These are phyloP conservation scores for Drosophila watanabei DNA, from an alignment of 1,140 invertebrate genomes.

Conservation along the genomic window DNA sequence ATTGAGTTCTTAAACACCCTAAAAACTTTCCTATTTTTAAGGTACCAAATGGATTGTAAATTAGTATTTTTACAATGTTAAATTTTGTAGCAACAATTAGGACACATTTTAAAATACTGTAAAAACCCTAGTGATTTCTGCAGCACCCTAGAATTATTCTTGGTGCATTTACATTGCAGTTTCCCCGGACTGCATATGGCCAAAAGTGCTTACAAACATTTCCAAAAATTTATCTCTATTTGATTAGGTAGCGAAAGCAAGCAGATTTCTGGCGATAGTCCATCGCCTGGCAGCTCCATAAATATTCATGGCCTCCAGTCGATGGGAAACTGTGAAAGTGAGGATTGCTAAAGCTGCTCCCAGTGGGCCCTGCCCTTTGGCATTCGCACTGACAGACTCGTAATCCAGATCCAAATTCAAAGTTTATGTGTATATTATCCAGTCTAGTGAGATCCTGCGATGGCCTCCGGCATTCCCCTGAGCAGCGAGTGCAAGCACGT, in stretches of 20 bases:
- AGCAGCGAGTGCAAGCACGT: slow-evolving; percentile 29
- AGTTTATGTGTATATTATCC: background rate
- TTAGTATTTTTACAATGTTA: no score
- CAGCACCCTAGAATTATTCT: background rate
- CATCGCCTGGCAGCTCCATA: slow-evolving; percentile 9
- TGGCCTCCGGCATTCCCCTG: slow-evolving; percentile 57
- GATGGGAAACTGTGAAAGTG: background rate
- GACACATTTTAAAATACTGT: no score
- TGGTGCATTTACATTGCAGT: background rate
- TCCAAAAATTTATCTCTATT: slow-evolving; percentile 33
- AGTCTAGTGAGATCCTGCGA: background rate
- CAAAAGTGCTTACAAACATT: slow-evolving; percentile 24
- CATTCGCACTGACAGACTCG: background rate
- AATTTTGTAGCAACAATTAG: no score
- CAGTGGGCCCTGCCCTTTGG: slow-evolving; percentile 13
- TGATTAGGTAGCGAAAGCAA: slow-evolving; percentile 21
- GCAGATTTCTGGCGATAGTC: background rate
- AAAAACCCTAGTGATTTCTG: no score
- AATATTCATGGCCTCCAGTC: slow-evolving; percentile 13
- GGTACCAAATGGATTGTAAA: no score
- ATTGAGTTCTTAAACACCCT: no score
- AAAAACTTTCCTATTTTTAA: no score
- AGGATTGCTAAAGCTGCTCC: no score
- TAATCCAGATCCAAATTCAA: background rate
- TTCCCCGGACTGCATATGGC: no score